A percentile compares a stretch with the other conserved stretches of the same genome.
Evolutionary conservation across 23 tunicate genomes (phyloP).

Genomic region (Styela clava): DNA sequence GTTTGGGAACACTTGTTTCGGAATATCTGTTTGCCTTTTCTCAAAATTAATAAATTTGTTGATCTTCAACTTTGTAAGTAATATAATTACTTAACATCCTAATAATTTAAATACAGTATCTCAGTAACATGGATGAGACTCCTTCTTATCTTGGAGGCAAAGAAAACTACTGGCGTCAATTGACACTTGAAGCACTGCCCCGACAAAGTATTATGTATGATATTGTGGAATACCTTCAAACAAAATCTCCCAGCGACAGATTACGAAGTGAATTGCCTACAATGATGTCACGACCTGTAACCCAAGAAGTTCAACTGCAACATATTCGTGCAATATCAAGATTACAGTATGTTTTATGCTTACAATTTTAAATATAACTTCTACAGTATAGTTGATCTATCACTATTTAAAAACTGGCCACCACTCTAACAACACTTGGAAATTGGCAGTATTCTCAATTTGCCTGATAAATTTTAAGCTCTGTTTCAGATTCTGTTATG

Average conservation of each 20-base stretch:
- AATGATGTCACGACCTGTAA: slow-evolving; percentile 77
- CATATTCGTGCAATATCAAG: slow-evolving; percentile 71
- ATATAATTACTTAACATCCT: too few species aligned
- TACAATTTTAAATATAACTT: neutral
- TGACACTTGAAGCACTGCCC: slow-evolving; percentile 80
- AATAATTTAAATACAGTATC: slow-evolving; percentile 56
- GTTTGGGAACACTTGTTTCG: too few species aligned
- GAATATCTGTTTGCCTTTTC: too few species aligned
- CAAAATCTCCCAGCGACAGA: slow-evolving; percentile 71
- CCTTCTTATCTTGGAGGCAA: slow-evolving; percentile 90
- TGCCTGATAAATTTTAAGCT: neutral
- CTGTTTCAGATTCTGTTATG: neutral
- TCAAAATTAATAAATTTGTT: too few species aligned
- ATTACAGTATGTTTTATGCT: slow-evolving; percentile 56
- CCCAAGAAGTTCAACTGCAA: slow-evolving; percentile 76
- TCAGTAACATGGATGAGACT: slow-evolving; percentile 85
- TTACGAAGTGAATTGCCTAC: slow-evolving; percentile 71
- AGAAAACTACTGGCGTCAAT: slow-evolving; percentile 87
- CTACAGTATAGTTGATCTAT: neutral
- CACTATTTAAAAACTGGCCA: neutral
- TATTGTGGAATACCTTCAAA: slow-evolving; percentile 72
- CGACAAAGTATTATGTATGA: slow-evolving; percentile 89
- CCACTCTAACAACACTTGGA: neutral
- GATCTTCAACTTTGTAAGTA: too few species aligned
- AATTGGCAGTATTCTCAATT: neutral